These are phyloP conservation scores for Seriola dumerili DNA, from an alignment of 2,113 vertebrate genomes.

Conservation along the genomic window DNA sequence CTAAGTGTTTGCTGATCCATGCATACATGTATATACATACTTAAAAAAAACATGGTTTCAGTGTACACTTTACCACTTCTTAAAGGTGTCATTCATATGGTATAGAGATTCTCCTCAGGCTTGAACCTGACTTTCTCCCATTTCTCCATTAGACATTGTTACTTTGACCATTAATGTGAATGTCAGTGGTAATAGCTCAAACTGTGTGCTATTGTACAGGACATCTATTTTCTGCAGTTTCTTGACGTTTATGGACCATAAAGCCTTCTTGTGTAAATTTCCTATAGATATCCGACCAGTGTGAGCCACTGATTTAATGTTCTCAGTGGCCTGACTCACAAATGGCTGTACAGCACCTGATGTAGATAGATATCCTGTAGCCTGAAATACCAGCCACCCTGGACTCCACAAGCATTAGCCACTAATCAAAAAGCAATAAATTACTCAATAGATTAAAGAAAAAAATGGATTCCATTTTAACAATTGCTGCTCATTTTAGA, in stretches of 20 bases:
- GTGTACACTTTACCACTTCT: neutral
- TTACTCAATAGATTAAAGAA: slow-evolving; percentile 3
- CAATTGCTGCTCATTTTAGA: slow-evolving; percentile 1
- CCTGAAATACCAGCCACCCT: slow-evolving; percentile 24
- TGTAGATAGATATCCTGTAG: slow-evolving; percentile 12
- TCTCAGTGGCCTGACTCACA: slow-evolving; percentile 31
- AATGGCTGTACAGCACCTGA: slow-evolving; percentile 34
- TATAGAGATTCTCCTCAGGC: neutral
- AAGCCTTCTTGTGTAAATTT: slow-evolving; percentile 32
- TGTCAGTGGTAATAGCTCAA: slow-evolving; percentile 42
- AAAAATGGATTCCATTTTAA: neutral
- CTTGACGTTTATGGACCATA: slow-evolving; percentile 41
- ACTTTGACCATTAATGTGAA: slow-evolving; percentile 32
- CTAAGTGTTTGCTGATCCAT: neutral
- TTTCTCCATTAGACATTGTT: slow-evolving; percentile 24
- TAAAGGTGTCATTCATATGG: neutral
- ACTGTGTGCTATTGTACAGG: neutral
- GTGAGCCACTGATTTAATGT: slow-evolving; percentile 55
- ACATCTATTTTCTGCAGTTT: slow-evolving; percentile 31
- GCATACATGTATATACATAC: neutral
- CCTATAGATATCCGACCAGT: slow-evolving; percentile 20
- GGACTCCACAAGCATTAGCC: slow-evolving; percentile 18
- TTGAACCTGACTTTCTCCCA: slow-evolving; percentile 2
- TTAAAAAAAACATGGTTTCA: neutral
- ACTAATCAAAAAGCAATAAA: slow-evolving; percentile 31